These are phyloP conservation scores for Lasioglossum lativentre DNA, from an alignment of 2,888 invertebrate species.

Conservation along the genomic window DNA sequence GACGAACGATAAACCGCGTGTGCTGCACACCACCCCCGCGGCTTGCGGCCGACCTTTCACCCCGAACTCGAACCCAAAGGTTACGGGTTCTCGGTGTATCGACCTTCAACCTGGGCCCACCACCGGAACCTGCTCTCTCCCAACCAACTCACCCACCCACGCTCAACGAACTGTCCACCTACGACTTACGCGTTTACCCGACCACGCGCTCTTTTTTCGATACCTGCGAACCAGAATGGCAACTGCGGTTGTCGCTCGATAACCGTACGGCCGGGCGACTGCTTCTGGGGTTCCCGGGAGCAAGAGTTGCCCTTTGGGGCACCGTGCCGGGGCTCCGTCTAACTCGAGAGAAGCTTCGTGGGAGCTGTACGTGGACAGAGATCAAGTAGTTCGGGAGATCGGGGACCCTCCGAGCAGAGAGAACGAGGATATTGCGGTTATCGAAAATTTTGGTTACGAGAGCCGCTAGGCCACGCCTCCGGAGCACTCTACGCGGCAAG, in stretches of 20 bases:
- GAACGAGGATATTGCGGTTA: too few relatives aligned
- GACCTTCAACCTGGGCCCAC: constrained; percentile 54
- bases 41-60: not conserved
- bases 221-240: not conserved
- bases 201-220: constrained; percentile 22
- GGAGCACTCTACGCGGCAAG: too few relatives aligned
- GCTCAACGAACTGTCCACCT: constrained; percentile 32
- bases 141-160: constrained; percentile 50
- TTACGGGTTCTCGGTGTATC: constrained; percentile 53
- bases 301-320: not conserved
- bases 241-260: not conserved
- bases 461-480: too few relatives aligned
- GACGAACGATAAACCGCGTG: constrained; percentile 43
- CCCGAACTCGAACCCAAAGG: constrained; percentile 49
- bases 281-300: too few relatives aligned
- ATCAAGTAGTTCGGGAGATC: too few relatives aligned
- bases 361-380: not conserved
- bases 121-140: constrained; percentile 21
- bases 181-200: constrained; percentile 41
- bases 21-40: constrained; percentile 1
- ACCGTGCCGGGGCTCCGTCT: not conserved
- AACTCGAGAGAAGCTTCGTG: not conserved
- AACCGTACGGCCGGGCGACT: not conserved
- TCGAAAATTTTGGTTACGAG: too few relatives aligned
- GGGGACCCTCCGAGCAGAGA: too few relatives aligned